Base-by-base conservation (phyloP, 2,113 vertebrate genomes). In the Serinus canaria region DNA sequence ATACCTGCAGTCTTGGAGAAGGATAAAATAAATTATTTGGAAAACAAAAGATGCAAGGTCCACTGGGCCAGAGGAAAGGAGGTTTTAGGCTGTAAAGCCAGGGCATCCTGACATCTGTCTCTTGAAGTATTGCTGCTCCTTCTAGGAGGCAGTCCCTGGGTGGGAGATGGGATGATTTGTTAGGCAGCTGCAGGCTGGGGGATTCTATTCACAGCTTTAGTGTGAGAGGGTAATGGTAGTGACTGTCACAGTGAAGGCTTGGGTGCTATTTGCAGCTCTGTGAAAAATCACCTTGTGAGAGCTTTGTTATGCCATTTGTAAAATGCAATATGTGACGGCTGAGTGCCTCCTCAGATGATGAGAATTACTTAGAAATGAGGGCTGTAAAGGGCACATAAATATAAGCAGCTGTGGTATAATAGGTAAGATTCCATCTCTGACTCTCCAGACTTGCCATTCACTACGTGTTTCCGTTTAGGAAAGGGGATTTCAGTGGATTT, bases 361-460 rank as follows among this genome's bases (percentile, higher is more conserved):
- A 91, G 90, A 95, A 95, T 94, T 83, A 80, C 95, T 95, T 91
- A 90, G 87, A 91, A 94, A 95, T 88, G 90, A 95, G 87, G 59
- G 82, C 84, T 88, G 72, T 85, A 97, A 97, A 94, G 95, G 92
- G 82, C 94, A 95, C 93, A 96, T 91, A 95, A 94, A 97, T 95
- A 92, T 67, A 95, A 94, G 87, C 93, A 96, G 90, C 94, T 92
- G 90, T 81, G 79, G 47, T 95, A 7, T 91, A 93, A 97, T 83
- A 83, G 90, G 90, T 83, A 81, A 90, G 93, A 88, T 96, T 95
- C 94, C 52, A 92, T 91, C 84, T 93, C 59, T 28, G 15, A 52
- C 43, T 76, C 94, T 80, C 70, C 58, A 50, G 84, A 44, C 78
- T 85, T 91, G 59, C 69, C 50, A 70, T 89, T 97, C 91, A 68